phyloP scores from a whole-genome alignment of 2,113 vertebrate genomes.

The Equus quagga region DNA sequence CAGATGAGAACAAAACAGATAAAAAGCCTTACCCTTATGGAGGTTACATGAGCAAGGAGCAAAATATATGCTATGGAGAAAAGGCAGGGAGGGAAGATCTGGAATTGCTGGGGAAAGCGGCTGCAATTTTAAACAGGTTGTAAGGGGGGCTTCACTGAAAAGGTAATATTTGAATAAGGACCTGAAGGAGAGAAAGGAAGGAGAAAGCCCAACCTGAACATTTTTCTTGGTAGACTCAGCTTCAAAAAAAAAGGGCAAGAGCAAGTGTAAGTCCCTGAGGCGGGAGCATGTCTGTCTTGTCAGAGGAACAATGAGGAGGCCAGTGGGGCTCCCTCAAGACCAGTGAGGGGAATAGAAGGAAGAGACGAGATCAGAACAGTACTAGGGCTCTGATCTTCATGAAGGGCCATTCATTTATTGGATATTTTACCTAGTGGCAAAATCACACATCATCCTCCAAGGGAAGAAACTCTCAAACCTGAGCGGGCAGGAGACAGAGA shows the following conservation, averaged over 20 bases:
- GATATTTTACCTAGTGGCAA: constrained; percentile 3
- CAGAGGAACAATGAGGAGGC: not conserved
- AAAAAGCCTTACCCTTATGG: not conserved
- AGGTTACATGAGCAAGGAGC: not conserved
- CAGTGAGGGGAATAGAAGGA: not conserved
- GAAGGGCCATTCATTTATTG: not conserved
- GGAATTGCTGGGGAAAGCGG: not conserved
- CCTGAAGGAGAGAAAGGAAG: not conserved
- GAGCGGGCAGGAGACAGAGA: not conserved
- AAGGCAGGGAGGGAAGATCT: not conserved
- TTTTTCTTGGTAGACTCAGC: not conserved
- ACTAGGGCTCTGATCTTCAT: not conserved
- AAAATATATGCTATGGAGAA: not conserved
- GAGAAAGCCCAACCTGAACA: not conserved
- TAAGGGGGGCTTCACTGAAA: not conserved
- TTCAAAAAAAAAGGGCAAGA: not conserved
- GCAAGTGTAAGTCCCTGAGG: not conserved
- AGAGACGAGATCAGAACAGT: not conserved
- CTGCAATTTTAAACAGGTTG: not conserved
- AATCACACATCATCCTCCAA: constrained; percentile 5
- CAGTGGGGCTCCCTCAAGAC: not conserved
- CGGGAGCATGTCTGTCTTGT: not conserved
- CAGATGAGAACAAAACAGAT: not conserved
- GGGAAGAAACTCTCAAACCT: not conserved
- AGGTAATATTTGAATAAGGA: not conserved